Evolutionary conservation across 2,113 vertebrate species (phyloP).

Genomic region (Podiceps cristatus): DNA sequence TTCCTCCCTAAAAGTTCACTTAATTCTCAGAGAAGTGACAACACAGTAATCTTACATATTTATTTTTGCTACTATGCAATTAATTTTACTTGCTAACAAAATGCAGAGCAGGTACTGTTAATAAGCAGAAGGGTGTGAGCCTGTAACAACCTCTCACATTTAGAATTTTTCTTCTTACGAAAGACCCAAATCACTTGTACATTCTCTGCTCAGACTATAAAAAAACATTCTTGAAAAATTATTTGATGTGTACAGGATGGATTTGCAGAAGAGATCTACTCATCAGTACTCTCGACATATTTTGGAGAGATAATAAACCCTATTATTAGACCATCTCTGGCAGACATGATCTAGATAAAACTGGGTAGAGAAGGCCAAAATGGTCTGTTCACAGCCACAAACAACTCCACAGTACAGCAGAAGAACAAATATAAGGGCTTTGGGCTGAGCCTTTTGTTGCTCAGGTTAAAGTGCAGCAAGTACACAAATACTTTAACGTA

Average conservation of each 20-base stretch:
- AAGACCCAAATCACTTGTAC: not conserved
- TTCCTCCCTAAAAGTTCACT: not conserved
- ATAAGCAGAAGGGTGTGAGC: not conserved
- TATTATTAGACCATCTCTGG: not conserved
- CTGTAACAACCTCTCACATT: not conserved
- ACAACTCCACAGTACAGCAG: not conserved
- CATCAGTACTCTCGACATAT: not conserved
- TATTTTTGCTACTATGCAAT: not conserved
- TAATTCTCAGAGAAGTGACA: not conserved
- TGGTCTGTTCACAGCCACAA: not conserved
- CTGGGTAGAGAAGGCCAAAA: not conserved
- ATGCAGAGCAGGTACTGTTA: not conserved
- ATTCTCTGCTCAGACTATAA: not conserved
- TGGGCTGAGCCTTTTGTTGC: not conserved
- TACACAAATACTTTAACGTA: not conserved
- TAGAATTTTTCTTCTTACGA: not conserved
- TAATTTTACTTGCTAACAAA: not conserved
- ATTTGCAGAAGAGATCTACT: not conserved
- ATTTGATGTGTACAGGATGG: not conserved
- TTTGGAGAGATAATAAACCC: not conserved
- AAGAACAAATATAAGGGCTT: not conserved
- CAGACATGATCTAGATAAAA: not conserved
- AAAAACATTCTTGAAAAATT: not conserved
- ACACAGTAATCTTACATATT: not conserved
- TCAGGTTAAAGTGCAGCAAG: not conserved